Percentiles rank a stretch among this genome's conserved stretches.
Conservation (phyloP, 2,888 invertebrate genomes). For the Phytoseiulus persimilis region DNA sequence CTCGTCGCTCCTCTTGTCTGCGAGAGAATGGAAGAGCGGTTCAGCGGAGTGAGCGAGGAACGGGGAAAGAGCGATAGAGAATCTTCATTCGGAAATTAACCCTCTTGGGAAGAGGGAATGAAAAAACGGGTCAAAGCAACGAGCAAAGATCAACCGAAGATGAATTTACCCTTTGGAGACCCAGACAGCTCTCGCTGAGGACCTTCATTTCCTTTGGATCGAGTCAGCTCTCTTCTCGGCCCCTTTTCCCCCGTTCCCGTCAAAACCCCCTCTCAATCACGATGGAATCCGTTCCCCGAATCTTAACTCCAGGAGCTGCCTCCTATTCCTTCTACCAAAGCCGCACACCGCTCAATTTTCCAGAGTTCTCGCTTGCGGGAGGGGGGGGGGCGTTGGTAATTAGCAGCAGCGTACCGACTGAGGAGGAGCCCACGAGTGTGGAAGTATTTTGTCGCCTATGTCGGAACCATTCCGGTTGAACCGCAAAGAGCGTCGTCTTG, state of each 20-base stretch:
- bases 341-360: no score
- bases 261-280: no score
- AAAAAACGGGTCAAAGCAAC: neutral
- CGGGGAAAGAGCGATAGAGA: neutral
- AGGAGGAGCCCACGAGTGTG: no score
- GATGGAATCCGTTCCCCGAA: no score
- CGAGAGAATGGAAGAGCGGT: no score
- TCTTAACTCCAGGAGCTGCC: no score
- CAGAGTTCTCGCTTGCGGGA: no score
- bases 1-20: neutral
- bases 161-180: neutral
- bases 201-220: neutral
- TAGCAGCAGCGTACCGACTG: no score
- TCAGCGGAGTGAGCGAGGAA: no score
- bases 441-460: neutral
- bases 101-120: neutral
- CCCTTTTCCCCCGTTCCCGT: neutral
- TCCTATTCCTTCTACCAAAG: no score
- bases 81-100: neutral
- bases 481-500: neutral
- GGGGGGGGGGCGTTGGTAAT: no score
- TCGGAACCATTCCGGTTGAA: neutral
- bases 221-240: neutral
- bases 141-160: neutral
- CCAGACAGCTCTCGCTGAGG: neutral